phyloP scores from a whole-genome alignment of 2,113 vertebrate genomes.

The western clawed frog (Xenopus tropicalis) region UCB_Xtro_10.0 CM004450.2:127070001-127070500 shows the following conservation, averaged over 20 bases:
- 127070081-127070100: too few relatives aligned
- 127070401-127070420: slow-evolving; percentile 73
- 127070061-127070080: too few relatives aligned
- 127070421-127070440: slow-evolving; percentile 66
- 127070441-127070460: slow-evolving; percentile 66
- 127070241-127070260: slow-evolving; percentile 83
- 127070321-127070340: slow-evolving; percentile 77
- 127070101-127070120: too few relatives aligned
- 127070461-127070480: slow-evolving; percentile 68
- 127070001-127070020: too few relatives aligned
- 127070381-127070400: slow-evolving; percentile 72
- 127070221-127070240: slow-evolving; percentile 84
- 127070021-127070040: too few relatives aligned
- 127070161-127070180: slow-evolving; percentile 79
- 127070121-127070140: slow-evolving; percentile 69
- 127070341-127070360: slow-evolving; percentile 71
- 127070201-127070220: slow-evolving; percentile 81
- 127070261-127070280: slow-evolving; percentile 72
- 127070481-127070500: slow-evolving; percentile 70
- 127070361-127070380: slow-evolving; percentile 68
- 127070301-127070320: slow-evolving; percentile 66
- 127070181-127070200: slow-evolving; percentile 75
- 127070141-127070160: slow-evolving; percentile 84
- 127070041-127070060: too few relatives aligned
- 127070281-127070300: slow-evolving; percentile 74